Percentiles rank a stretch among this genome's conserved stretches.
Conservation (phyloP, 2,888 invertebrate species). For the Tiliacea aurago region DNA sequence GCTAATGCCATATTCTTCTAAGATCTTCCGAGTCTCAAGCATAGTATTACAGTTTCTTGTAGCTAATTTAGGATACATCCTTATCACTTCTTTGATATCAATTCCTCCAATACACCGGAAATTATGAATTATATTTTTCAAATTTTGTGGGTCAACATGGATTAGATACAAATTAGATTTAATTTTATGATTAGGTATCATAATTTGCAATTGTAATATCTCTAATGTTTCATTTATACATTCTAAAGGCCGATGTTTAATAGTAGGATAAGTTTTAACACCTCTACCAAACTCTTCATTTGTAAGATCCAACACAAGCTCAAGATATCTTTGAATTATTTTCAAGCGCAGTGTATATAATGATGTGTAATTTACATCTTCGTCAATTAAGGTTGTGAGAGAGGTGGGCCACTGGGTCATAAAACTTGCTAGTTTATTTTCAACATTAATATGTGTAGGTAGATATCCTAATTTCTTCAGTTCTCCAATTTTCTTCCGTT, state of each 20-base stretch:
- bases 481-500: slow-evolving; percentile 78
- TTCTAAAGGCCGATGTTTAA: slow-evolving; percentile 85
- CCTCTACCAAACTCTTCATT: slow-evolving; percentile 82
- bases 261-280: slow-evolving; percentile 84
- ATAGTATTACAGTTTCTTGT: slow-evolving; percentile 77
- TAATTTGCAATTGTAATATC: slow-evolving; percentile 80
- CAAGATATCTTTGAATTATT: slow-evolving; percentile 86
- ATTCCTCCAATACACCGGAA: slow-evolving; percentile 82
- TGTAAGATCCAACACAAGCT: slow-evolving; percentile 82
- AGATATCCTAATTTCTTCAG: slow-evolving; percentile 77
- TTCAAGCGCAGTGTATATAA: slow-evolving; percentile 80
- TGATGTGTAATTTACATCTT: slow-evolving; percentile 77
- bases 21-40: slow-evolving; percentile 78
- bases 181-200: slow-evolving; percentile 82
- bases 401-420: slow-evolving; percentile 89
- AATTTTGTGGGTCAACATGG: slow-evolving; percentile 85
- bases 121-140: slow-evolving; percentile 79
- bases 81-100: slow-evolving; percentile 85
- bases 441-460: slow-evolving; percentile 76
- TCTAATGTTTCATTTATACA: slow-evolving; percentile 82
- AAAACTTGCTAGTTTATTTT: slow-evolving; percentile 83
- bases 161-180: slow-evolving; percentile 85
- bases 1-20: slow-evolving; percentile 80
- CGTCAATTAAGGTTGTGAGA: slow-evolving; percentile 81
- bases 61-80: slow-evolving; percentile 84